Evolutionary conservation across 2,113 vertebrate genomes (phyloP), one percentile per base, ranked within the genome.

Genomic region (Cyphomyrus discorhynchus): DNA sequence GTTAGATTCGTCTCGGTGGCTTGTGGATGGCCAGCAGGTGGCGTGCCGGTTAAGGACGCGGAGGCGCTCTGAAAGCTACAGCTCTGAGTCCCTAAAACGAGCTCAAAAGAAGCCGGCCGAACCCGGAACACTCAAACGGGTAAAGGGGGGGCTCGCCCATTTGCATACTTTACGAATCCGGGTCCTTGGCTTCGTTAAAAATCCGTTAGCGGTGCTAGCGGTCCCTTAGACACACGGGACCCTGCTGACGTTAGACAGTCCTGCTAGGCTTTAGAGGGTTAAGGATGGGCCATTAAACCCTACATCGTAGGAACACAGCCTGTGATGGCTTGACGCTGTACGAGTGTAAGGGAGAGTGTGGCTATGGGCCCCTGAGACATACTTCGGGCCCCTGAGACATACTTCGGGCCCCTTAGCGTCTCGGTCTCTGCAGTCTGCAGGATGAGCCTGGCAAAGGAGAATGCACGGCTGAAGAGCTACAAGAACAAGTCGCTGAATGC

Each of bases 401-500:
- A 15, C 6, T 87, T 35, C 27, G 39, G 77, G 39, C 15, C 77
- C 21, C 80, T 46, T 9, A 58, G 19, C 5, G 4, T 42, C 35
- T 80, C 5, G 88, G 9, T 91, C 42, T 90, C 31, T 66, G 7
- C 90, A 2, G 88, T 46, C 9, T 88, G 42, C 92, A 98, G 97
- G 96, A 98, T 97, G 91, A 98, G 97, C 94, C 96, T 98, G 95
- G 96, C 97, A 95, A 99, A 99, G 95, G 98, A 99, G 92, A 99
- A 98, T 94, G 97, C 98, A 92, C 97, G 98, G 91, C 96, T 99
- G 92, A 98, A 98, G 93, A 99, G 98, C 96, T 99, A 99, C 92
- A 99, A 99, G 95, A 99, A 99, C 96, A 99, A 99, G 93, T 99
- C 98, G 39, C 96, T 99, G 84, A 99, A 99, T 93, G 96, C 98